A percentile compares a stretch with the other conserved stretches of the same genome.
These are phyloP conservation scores for Xestia sexstrigata DNA, from an alignment of 2,888 invertebrate species.

Conservation along the genomic window DNA sequence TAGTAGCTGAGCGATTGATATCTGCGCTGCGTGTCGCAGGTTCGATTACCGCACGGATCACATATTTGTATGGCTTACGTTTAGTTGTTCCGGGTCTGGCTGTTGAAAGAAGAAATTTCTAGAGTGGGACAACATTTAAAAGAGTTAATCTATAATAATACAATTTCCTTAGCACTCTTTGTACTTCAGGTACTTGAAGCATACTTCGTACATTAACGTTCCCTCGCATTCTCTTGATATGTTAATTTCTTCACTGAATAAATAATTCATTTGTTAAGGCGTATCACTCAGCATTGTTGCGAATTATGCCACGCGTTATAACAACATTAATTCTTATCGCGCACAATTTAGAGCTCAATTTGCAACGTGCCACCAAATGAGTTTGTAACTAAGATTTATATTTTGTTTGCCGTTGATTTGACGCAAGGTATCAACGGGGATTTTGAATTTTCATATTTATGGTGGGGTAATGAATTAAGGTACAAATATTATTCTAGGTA, in stretches of 20 bases:
- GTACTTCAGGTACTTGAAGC: slow-evolving; percentile 4
- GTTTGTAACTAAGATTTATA: slow-evolving; percentile 71
- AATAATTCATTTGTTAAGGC: slow-evolving; percentile 89
- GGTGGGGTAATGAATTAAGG: slow-evolving; percentile 57
- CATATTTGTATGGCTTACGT: not conserved
- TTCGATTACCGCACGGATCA: not conserved
- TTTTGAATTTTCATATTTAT: slow-evolving; percentile 66
- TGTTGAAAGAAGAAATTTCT: not conserved
- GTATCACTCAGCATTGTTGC: slow-evolving; percentile 84
- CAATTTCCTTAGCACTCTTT: not conserved
- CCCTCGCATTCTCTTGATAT: slow-evolving; percentile 83
- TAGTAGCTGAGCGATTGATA: not conserved
- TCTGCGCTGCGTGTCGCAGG: not conserved
- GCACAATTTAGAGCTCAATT: slow-evolving; percentile 68
- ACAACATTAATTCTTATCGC: slow-evolving; percentile 66
- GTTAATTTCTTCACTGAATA: slow-evolving; percentile 88
- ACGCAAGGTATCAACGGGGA: slow-evolving; percentile 64
- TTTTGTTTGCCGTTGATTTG: slow-evolving; percentile 69
- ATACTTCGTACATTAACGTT: slow-evolving; percentile 55
- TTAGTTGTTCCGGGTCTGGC: not conserved
- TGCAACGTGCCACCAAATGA: slow-evolving; percentile 58
- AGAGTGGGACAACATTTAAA: too few species aligned
- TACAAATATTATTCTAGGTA: slow-evolving; percentile 29
- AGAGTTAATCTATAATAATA: not conserved
- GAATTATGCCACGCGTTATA: slow-evolving; percentile 68